Conservation (phyloP, 2,797 vertebrate species). For the Pantherophis alleghaniensis region DNA sequence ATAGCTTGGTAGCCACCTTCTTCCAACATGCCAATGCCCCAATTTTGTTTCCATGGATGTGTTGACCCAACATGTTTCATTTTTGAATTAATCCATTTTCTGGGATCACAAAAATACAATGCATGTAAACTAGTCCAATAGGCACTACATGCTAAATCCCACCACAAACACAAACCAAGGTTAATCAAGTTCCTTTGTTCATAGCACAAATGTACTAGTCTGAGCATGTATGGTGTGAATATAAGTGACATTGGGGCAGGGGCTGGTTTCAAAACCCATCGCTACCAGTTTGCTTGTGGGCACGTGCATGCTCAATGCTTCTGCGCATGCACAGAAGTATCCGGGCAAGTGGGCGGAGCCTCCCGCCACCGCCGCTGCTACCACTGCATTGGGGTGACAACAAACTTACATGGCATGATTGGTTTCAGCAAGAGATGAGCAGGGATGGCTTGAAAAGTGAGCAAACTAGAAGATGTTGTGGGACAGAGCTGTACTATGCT, state of each 20-base stretch:
- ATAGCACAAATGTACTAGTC: neutral
- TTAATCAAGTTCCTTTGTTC: neutral
- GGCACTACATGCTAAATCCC: neutral
- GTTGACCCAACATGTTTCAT: neutral
- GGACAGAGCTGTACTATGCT: neutral
- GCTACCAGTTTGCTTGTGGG: no score
- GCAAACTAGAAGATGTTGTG: neutral
- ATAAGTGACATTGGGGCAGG: neutral
- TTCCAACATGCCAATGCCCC: neutral
- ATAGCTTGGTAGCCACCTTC: neutral
- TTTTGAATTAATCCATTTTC: neutral
- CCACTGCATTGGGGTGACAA: neutral
- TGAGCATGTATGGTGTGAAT: neutral
- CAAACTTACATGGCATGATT: neutral
- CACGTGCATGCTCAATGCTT: no score
- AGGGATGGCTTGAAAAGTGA: neutral
- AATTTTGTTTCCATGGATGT: neutral
- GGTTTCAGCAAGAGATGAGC: neutral
- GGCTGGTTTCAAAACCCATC: no score
- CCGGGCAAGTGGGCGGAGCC: no score
- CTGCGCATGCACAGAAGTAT: no score
- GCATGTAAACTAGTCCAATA: neutral
- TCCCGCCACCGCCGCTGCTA: no score
- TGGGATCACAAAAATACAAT: neutral
- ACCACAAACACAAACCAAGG: neutral